A percentile compares a stretch with the other conserved stretches of the same genome.
Evolutionary conservation across 2,113 vertebrate genomes (phyloP).

Genomic region (Pachycephala philippinensis): DNA sequence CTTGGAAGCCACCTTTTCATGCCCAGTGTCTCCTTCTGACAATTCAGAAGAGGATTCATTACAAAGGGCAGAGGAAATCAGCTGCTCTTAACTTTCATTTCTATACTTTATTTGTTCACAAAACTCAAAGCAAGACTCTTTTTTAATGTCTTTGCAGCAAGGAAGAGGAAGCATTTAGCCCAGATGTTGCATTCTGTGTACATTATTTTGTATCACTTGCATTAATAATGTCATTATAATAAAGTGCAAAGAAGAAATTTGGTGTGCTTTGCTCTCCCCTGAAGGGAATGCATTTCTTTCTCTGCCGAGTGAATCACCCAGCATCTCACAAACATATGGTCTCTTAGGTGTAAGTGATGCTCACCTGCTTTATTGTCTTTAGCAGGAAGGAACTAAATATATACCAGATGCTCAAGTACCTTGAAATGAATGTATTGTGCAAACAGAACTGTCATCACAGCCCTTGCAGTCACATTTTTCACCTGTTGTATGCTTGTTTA

Average conservation of each 20-base stretch:
- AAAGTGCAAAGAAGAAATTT: background rate
- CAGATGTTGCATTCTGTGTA: background rate
- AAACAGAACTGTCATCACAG: slow-evolving; percentile 24
- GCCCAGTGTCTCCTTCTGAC: background rate
- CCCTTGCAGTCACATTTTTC: slow-evolving; percentile 22
- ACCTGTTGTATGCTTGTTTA: slow-evolving; percentile 7
- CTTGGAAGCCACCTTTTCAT: background rate
- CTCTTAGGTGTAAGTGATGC: background rate
- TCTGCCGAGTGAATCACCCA: background rate
- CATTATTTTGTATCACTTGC: background rate
- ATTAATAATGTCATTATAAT: background rate
- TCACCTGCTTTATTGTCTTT: slow-evolving; percentile 20
- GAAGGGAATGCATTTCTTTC: background rate
- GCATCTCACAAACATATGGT: background rate
- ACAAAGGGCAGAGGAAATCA: background rate
- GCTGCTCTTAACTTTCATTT: background rate
- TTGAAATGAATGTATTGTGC: slow-evolving; percentile 8
- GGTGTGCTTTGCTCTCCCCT: background rate
- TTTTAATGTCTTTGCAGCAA: background rate
- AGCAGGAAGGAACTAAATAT: background rate
- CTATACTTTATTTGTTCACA: background rate
- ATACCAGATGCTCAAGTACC: slow-evolving; percentile 15
- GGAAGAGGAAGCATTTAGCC: background rate
- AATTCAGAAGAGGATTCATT: background rate
- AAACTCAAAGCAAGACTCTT: background rate